Conservation (phyloP, 1,140 invertebrate species). For the Belonocnema kinseyi region DNA sequence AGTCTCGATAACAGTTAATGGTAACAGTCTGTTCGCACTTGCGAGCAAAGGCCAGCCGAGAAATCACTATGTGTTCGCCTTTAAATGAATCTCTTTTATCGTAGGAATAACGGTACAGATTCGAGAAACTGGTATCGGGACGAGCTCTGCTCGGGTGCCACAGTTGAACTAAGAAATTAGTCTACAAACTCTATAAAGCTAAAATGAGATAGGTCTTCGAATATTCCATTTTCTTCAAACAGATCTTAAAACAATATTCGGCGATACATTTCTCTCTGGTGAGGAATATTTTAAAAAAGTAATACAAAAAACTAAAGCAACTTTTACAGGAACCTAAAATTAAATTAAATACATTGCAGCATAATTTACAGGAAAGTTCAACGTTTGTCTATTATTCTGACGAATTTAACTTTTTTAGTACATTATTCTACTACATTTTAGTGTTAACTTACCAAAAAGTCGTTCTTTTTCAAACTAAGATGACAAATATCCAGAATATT, state of each 20-base stretch:
- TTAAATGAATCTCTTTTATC: conserved; percentile 8
- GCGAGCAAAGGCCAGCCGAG: not conserved
- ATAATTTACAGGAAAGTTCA: too few species aligned
- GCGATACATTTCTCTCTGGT: too few species aligned
- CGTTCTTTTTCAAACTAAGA: too few species aligned
- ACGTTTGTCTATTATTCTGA: too few species aligned
- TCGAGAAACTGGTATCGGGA: conserved; percentile 10
- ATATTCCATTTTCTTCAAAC: not conserved
- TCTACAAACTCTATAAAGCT: not conserved
- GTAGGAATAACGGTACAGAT: conserved; percentile 1
- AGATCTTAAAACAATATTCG: not conserved
- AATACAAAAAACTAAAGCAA: too few species aligned
- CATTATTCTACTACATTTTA: too few species aligned
- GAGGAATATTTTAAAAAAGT: too few species aligned
- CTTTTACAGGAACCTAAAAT: too few species aligned
- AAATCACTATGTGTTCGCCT: conserved; percentile 10
- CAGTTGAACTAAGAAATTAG: not conserved
- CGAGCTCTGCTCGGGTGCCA: conserved; percentile 4
- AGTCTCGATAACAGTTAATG: not conserved
- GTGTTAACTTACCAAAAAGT: too few species aligned
- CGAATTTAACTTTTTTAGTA: too few species aligned
- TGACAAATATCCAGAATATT: too few species aligned
- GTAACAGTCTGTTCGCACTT: conserved; percentile 10
- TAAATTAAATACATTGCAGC: too few species aligned
- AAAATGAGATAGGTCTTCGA: not conserved